Evolutionary conservation across 1,140 invertebrate genomes (phyloP), one percentile per base, ranked within the genome.

Genomic region (Phymastichus coffea): DNA sequence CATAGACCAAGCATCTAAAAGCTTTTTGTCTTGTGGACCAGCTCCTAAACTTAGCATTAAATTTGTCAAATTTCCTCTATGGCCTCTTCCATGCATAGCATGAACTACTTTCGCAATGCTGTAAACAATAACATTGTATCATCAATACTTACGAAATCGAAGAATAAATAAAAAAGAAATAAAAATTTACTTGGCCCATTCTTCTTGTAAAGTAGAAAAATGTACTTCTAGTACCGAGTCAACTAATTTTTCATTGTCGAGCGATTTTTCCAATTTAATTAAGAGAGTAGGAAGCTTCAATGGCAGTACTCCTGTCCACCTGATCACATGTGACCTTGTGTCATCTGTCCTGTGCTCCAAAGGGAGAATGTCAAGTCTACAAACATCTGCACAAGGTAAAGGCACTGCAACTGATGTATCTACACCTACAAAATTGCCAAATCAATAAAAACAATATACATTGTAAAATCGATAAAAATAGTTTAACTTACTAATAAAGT

Each of bases 41-140:
- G 76, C 78, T 22, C 77, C 78, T 61, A 79, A 71, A 46, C 74
- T 80, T 48, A 77, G 66, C 65, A 80, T 78, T n/a, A 79, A 66
- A 47, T 69, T 70, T 17, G 71, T 66, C 37, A 76, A 70, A 54
- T 79, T 73, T 15, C 63, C 67, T 19, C 66, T 59, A 56, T 74
- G 71, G 20, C 72, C 74, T 57, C 71, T 65, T 25, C 70, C 76
- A 54, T 73, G 66, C 70, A 79, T 75, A 4, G 74, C 70, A 52
- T 70, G 72, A 44, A 79, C 63, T 15, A 80, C 74, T 71, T 77
- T 79, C 0, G 77, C 76, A 44, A 80, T 75, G 40, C 76, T 79
- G 51, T 9, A 71, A 74, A 54, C 19, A 66, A 26, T 63, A 65
- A 22, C 57, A 28, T 40, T 15, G 15, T n/a, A 40, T n/a, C 6